Evolutionary conservation across 2,888 invertebrate species (phyloP), one percentile per base, ranked within the genome.

Genomic region (Plagodis dolabraria): DNA sequence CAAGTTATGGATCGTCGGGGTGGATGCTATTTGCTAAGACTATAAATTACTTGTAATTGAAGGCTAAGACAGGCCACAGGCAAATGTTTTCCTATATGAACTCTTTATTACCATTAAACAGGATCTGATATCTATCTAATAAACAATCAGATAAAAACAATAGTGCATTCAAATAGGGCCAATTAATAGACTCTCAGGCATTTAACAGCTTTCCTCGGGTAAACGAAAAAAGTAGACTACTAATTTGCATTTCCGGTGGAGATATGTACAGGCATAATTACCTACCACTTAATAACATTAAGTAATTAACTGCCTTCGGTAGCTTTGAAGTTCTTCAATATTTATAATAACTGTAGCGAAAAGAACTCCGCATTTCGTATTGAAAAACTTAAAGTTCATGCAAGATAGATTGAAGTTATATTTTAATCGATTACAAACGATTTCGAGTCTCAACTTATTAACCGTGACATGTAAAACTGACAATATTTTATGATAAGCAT

Each of bases 221-320:
- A 47, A 50, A 46, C 43, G 59, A 60, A 52, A 40, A 49, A 49
- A 40, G 10, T 5, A 11, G 45, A 40, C 40, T 53, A 46, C 34
- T 33, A 55, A 64, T 66, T 64, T 55, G 57, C 64, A 68, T 64
- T 42, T 68, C 63, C 64, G 56, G 54, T 64, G 8, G 34, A 62
- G 53, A 56, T 45, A 53, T 36, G 12, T 48, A 40, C 46, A 34
- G 5, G 12, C 7, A 44, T 58, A 59, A 53, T 38, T 40, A 56
- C 8, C 7, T 38, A 33, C 46, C 34, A 40, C 40, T 60, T 34
- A 8, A 36, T 10, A 45, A 33, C 51, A 59, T 59, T 50, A 54
- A 59, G 51, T 51, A 54, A 60, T 60, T 52, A 60, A 45, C 11
- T n/a, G 10, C 9, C 22, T 33, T 33, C 60, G 63, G 63, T 45